phyloP scores from a whole-genome alignment of 2,888 invertebrate genomes.

The Oeneis ivallda region DNA sequence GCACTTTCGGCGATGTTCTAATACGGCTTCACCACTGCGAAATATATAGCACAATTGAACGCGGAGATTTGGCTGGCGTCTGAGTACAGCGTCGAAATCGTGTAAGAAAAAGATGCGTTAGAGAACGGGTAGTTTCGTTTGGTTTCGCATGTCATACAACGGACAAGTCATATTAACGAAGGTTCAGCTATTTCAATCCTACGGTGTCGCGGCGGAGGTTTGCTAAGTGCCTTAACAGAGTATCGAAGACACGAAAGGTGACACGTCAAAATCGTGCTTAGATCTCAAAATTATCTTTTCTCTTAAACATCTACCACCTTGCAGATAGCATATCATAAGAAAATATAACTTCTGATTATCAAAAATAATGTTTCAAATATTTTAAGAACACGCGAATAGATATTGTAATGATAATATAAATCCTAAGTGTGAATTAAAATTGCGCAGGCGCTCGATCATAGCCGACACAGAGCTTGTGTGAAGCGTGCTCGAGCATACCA shows the following conservation, averaged over 20 bases:
- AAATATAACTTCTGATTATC: slow-evolving; percentile 77
- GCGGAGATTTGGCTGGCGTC: no score
- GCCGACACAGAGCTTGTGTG: not conserved
- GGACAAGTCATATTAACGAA: no score
- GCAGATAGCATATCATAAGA: slow-evolving; percentile 69
- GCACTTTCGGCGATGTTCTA: no score
- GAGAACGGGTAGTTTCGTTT: no score
- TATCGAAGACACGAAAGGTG: slow-evolving; percentile 64
- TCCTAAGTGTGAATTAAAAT: slow-evolving; percentile 41
- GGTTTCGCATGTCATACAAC: no score
- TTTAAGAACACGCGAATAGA: slow-evolving; percentile 61
- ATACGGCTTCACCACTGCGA: no score
- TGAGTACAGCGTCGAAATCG: no score
- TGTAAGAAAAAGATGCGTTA: no score
- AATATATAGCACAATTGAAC: no score
- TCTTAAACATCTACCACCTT: slow-evolving; percentile 65
- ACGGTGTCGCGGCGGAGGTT: no score
- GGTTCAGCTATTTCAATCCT: no score
- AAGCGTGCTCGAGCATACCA: no score
- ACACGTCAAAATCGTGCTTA: slow-evolving; percentile 63
- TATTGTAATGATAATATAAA: slow-evolving; percentile 48
- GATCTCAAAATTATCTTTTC: slow-evolving; percentile 69
- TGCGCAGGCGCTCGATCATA: slow-evolving; percentile 9
- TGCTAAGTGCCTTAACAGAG: slow-evolving; percentile 6
- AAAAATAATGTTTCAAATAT: slow-evolving; percentile 73